Evolutionary conservation across 2,888 invertebrate genomes (phyloP).

Genomic region (Erannis defoliaria): DNA sequence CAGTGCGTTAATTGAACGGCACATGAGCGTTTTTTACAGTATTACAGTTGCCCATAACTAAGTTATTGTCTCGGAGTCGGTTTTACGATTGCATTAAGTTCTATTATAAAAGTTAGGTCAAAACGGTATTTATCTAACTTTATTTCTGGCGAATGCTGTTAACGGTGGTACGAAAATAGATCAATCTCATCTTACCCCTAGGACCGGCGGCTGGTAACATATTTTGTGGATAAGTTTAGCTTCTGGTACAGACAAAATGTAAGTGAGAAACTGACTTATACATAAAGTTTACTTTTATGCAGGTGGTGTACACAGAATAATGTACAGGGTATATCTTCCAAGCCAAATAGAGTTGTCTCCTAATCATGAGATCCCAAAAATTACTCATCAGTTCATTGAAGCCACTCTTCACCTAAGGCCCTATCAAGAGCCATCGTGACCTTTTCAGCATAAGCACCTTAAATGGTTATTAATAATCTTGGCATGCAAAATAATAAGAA

Average conservation of each 20-base stretch:
- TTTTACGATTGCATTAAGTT: constrained; percentile 40
- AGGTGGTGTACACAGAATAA: too few relatives aligned
- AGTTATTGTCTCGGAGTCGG: constrained; percentile 49
- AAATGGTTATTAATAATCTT: background rate
- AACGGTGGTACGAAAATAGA: constrained; percentile 43
- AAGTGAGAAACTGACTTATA: background rate
- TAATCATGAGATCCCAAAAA: background rate
- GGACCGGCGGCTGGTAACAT: constrained; percentile 2
- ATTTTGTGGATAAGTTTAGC: constrained; percentile 7
- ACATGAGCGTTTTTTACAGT: constrained; percentile 57
- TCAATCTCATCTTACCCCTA: constrained; percentile 10
- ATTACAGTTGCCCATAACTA: constrained; percentile 60
- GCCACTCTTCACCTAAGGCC: constrained; percentile 4
- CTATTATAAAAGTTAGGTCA: constrained; percentile 18
- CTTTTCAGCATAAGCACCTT: background rate
- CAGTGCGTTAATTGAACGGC: constrained; percentile 67
- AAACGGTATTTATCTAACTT: constrained; percentile 31
- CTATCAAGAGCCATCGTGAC: too few relatives aligned
- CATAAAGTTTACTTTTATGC: background rate
- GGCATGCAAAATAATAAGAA: background rate
- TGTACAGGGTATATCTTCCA: too few relatives aligned
- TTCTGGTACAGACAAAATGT: constrained; percentile 1
- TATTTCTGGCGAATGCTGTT: constrained; percentile 29
- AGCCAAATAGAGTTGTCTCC: too few relatives aligned
- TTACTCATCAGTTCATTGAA: background rate